Evolutionary conservation across 2,113 vertebrate species (phyloP).

Genomic region (Maccullochella peelii): DNA sequence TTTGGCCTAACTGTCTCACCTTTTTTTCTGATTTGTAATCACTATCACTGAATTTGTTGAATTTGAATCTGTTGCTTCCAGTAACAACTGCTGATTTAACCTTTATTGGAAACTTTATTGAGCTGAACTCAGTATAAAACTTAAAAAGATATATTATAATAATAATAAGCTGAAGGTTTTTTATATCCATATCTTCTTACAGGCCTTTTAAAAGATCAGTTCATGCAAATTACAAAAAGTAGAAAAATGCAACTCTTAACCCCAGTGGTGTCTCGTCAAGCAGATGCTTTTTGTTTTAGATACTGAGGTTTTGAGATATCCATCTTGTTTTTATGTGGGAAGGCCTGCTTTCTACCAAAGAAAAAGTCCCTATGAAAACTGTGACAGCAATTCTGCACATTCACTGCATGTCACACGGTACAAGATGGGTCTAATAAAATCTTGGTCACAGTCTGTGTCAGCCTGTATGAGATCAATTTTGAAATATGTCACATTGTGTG

Average conservation of each 20-base stretch:
- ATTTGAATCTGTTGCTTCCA: not conserved
- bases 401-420: not conserved
- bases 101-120: no score
- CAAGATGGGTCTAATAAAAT: constrained; percentile 6
- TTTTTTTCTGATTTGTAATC: no score
- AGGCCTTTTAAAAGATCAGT: not conserved
- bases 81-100: not conserved
- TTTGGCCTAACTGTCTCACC: no score
- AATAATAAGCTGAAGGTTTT: not conserved
- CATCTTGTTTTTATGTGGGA: not conserved
- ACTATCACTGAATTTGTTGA: no score
- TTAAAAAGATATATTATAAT: not conserved
- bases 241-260: no score
- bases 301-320: not conserved
- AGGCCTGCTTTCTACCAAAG: not conserved
- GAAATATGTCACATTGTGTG: not conserved
- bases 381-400: not conserved
- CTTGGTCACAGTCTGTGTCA: not conserved
- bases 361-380: not conserved
- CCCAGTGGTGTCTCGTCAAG: not conserved
- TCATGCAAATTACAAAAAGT: not conserved
- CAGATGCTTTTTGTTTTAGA: not conserved
- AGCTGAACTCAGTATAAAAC: not conserved
- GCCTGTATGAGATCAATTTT: not conserved
- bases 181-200: not conserved